Conservation (phyloP, 2,888 invertebrate species). For the Elysia crispata region DNA sequence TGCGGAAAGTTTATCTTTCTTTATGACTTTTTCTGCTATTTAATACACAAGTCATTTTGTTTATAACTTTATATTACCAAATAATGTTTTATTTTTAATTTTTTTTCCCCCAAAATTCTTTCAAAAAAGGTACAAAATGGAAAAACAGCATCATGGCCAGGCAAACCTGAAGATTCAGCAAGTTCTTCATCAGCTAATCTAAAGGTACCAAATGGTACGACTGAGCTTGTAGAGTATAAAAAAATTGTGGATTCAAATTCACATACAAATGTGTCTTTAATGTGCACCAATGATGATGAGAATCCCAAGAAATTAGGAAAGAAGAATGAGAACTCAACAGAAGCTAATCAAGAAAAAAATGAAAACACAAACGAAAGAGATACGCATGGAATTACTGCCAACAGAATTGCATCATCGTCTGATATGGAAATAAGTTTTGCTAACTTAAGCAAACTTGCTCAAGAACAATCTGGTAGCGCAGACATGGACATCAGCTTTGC, state of each 20-base stretch:
- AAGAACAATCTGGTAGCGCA: neutral
- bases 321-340: neutral
- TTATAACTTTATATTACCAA: neutral
- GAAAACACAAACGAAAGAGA: neutral
- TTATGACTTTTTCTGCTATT: neutral
- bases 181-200: neutral
- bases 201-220: too few species aligned
- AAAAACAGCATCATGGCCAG: neutral
- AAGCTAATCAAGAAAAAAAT: neutral
- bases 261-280: constrained; percentile 1
- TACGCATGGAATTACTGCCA: neutral
- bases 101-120: constrained; percentile 27
- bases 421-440: constrained; percentile 40
- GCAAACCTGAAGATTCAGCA: neutral
- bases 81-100: constrained; percentile 10
- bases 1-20: too few species aligned
- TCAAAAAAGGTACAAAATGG: constrained; percentile 39
- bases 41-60: neutral
- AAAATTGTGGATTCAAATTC: neutral
- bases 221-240: neutral
- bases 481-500: constrained; percentile 24
- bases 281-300: neutral
- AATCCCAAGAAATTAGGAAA: too few species aligned
- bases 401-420: constrained; percentile 21
- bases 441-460: constrained; percentile 20